Evolutionary conservation across 2,113 vertebrate species (phyloP).

Genomic region (Jaculus jaculus): DNA sequence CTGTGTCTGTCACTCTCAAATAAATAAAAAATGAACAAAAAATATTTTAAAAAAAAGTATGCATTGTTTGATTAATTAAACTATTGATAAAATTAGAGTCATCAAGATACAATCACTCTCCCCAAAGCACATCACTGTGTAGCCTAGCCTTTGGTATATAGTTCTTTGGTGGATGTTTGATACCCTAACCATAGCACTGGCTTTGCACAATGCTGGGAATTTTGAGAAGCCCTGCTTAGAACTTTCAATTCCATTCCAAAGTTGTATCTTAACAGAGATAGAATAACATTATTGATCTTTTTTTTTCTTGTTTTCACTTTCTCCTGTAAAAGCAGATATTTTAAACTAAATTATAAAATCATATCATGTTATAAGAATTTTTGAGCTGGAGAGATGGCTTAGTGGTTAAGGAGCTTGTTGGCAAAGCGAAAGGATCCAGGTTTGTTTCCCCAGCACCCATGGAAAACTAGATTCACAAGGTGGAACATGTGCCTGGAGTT

Average conservation of each 20-base stretch:
- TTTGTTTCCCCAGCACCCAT: too few relatives aligned
- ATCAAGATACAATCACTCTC: not conserved
- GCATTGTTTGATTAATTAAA: not conserved
- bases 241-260: not conserved
- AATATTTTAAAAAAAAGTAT: too few relatives aligned
- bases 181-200: not conserved
- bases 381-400: not conserved
- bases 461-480: too few relatives aligned
- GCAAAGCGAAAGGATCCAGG: too few relatives aligned
- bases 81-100: not conserved
- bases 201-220: not conserved
- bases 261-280: not conserved
- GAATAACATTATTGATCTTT: not conserved
- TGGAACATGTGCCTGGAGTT: too few relatives aligned
- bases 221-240: not conserved
- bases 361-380: conserved; percentile 15
- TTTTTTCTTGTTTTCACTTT: not conserved
- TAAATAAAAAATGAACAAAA: too few relatives aligned
- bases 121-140: not conserved
- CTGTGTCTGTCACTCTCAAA: too few relatives aligned
- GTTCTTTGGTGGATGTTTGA: not conserved
- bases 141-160: not conserved
- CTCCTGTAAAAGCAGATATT: not conserved
- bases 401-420: too few relatives aligned
- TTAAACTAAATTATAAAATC: conserved; percentile 50